Conservation (phyloP, 1,140 invertebrate species). For the Aethina tumida region DNA sequence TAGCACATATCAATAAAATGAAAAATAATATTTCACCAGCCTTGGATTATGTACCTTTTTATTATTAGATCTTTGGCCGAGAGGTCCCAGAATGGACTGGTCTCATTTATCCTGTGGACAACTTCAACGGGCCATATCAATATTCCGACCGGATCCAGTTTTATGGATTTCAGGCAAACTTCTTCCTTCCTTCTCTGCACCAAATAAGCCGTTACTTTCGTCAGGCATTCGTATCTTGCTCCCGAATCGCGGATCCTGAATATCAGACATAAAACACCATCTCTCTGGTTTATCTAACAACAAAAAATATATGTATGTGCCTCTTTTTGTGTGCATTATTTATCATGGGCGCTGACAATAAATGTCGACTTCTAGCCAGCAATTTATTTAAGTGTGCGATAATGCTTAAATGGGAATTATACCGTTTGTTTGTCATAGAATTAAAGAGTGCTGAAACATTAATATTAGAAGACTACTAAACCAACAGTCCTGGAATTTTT, state of each 20-base stretch:
- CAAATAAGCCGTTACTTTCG: conserved; percentile 48
- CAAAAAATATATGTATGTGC: conserved; percentile 7
- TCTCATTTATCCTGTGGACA: conserved; percentile 48
- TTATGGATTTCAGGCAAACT: conserved; percentile 25
- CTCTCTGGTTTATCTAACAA: conserved; percentile 47
- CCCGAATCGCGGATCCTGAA: conserved; percentile 51
- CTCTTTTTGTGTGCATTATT: too few species aligned
- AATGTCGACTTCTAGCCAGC: too few species aligned
- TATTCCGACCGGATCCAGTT: conserved; percentile 33
- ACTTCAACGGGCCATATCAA: conserved; percentile 55
- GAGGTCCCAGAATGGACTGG: conserved; percentile 46
- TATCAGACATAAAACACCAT: conserved; percentile 47
- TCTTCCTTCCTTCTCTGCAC: conserved; percentile 22
- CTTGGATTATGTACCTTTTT: conserved; percentile 36
- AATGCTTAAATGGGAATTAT: too few species aligned
- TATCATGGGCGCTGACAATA: too few species aligned
- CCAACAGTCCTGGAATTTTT: too few species aligned
- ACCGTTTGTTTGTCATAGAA: too few species aligned
- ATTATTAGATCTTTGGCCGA: conserved; percentile 44
- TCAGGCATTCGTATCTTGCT: conserved; percentile 45
- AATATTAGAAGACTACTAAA: too few species aligned
- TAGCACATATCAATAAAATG: too few species aligned
- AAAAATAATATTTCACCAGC: too few species aligned
- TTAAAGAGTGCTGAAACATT: too few species aligned
- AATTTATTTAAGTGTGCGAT: too few species aligned